Evolutionary conservation across 1,140 invertebrate genomes (phyloP), one percentile per base, ranked within the genome.

Genomic region (Triops longicaudatus): DNA sequence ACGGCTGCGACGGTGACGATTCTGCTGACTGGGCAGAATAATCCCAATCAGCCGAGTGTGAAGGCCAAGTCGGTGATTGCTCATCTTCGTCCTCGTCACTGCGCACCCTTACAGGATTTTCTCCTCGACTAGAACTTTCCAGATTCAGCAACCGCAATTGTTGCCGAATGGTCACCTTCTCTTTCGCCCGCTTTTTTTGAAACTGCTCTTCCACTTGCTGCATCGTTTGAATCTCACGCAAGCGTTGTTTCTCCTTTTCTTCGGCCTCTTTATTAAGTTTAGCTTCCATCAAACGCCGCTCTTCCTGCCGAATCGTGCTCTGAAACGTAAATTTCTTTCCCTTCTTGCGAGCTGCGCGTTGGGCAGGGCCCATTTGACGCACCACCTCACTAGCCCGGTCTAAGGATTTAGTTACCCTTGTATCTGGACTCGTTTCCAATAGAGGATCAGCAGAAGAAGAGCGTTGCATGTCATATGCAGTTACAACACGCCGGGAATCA

Each of bases 311-410:
- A 7, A 94, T 89, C 0, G 92, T 93, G 77, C 91, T 92, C 83
- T 94, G 91, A 83, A 93, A 93, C 0, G 90, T 92, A 83, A 93
- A 93, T 80, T 90, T 88, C 80, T 90, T 90, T 17, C 82, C 78
- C 80, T 86, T 88, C 44, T 72, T 79, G 41, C 72, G 76, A 17
- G 50, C 50, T 22, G 50, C 50, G 31, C 74, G 42, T 27, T 22
- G 22, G 6, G 37, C 71, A 12, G 76, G 41, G n/a, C 31, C 76
- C 72, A 26, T 44, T 26, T 73, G 28, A 5, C 27, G 50, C 10
- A 63, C 50, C 14, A 22, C 14, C 6, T 63, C 50, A 22, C 22
- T 63, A 5, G 22, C 50, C 17, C 50, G 50, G 22, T 63, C 50
- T 22, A 63, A 22, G 0, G 50, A 63, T 63, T 63, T 9, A 5